A percentile compares a stretch with the other conserved stretches of the same genome.
phyloP scores from a whole-genome alignment of 2,797 vertebrate species.

The Channallabes apus region DNA sequence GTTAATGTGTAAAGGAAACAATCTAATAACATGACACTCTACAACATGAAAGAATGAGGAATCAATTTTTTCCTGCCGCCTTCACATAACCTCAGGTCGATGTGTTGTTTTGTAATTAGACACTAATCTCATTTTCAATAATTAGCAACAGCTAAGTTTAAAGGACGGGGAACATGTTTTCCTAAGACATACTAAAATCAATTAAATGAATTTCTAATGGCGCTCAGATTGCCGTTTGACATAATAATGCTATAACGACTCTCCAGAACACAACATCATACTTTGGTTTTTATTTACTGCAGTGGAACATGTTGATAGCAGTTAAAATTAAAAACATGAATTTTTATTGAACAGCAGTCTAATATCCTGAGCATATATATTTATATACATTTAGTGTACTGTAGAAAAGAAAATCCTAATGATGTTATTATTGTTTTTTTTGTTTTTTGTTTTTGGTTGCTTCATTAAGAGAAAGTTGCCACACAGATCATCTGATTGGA shows the following conservation, averaged over 20 bases:
- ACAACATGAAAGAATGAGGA: conserved; percentile 12
- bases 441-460: too few relatives aligned
- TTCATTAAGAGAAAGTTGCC: too few relatives aligned
- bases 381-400: background rate
- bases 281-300: conserved; percentile 47
- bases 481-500: too few relatives aligned
- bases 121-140: conserved; percentile 77
- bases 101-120: conserved; percentile 70
- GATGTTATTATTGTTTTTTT: too few relatives aligned
- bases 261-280: conserved; percentile 68
- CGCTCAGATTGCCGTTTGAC: conserved; percentile 59
- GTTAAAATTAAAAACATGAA: conserved; percentile 46
- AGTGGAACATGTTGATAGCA: conserved; percentile 48
- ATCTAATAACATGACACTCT: background rate
- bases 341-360: conserved; percentile 44
- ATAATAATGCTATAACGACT: conserved; percentile 56
- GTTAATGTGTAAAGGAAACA: background rate
- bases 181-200: conserved; percentile 65
- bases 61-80: conserved; percentile 60
- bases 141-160: conserved; percentile 71
- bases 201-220: conserved; percentile 71
- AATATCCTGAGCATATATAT: background rate
- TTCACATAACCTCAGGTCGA: conserved; percentile 63
- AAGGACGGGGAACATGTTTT: conserved; percentile 67
- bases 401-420: background rate